A percentile compares a stretch with the other conserved stretches of the same genome.
These are phyloP conservation scores for Ethmia dodecea DNA, from an alignment of 2,888 invertebrate genomes.

Conservation along the genomic window DNA sequence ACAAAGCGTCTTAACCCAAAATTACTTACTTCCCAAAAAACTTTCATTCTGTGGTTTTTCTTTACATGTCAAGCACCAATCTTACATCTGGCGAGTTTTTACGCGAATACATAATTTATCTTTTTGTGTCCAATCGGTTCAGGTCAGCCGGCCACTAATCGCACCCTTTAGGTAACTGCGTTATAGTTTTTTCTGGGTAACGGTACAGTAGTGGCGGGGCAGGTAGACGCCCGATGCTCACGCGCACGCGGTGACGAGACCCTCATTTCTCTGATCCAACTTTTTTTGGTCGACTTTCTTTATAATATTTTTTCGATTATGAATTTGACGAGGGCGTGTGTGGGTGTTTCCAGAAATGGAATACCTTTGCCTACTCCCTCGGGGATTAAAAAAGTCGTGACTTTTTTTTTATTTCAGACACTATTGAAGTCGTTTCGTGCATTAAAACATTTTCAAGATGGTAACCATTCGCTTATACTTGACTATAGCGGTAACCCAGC, in stretches of 20 bases:
- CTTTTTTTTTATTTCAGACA: too few species aligned
- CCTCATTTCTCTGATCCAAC: conserved; percentile 36
- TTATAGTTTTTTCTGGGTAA: conserved; percentile 38
- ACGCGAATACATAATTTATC: conserved; percentile 27
- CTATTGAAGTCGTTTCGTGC: too few species aligned
- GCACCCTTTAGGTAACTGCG: conserved; percentile 44
- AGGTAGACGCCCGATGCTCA: conserved; percentile 44
- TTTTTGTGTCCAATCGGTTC: conserved; percentile 26
- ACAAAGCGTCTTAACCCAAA: too few species aligned
- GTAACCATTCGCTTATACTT: too few species aligned
- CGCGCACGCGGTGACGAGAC: conserved; percentile 24
- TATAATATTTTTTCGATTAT: too few species aligned
- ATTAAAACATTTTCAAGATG: too few species aligned
- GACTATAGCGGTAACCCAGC: too few species aligned
- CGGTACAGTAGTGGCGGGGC: conserved; percentile 38
- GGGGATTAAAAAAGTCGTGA: too few species aligned
- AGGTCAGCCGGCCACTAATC: conserved; percentile 40
- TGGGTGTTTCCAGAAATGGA: too few species aligned
- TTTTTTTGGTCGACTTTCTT: conserved; percentile 36
- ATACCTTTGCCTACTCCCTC: too few species aligned
- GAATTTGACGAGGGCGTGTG: too few species aligned
- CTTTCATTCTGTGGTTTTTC: too few species aligned
- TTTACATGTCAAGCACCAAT: conserved; percentile 20
- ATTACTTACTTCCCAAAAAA: conserved; percentile 31
- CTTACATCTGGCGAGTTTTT: conserved; percentile 47